phyloP scores from a whole-genome alignment of 2,888 invertebrate species.

The Portevinia maculata region DNA sequence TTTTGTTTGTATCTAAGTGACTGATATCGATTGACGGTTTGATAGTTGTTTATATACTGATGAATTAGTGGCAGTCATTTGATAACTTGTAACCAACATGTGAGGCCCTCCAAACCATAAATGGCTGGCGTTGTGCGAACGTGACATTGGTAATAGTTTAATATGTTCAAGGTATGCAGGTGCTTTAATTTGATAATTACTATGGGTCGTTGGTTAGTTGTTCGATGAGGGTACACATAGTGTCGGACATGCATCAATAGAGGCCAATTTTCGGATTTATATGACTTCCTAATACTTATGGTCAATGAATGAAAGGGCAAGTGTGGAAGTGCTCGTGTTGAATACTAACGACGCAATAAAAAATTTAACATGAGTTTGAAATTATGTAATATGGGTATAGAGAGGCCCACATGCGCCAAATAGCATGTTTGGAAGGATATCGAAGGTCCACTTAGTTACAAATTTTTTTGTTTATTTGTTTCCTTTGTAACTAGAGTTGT shows the following conservation, averaged over 20 bases:
- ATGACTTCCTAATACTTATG: no score
- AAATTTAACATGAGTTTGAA: no score
- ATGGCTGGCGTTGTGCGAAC: neutral
- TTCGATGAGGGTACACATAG: neutral
- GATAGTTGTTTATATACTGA: constrained; percentile 58
- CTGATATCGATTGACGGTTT: constrained; percentile 48
- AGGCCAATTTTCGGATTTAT: neutral
- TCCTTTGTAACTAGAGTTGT: no score
- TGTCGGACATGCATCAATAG: neutral
- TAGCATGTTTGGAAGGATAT: no score
- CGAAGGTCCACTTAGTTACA: no score
- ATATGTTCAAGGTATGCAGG: neutral
- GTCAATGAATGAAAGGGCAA: no score
- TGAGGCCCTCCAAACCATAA: neutral
- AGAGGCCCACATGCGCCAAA: no score
- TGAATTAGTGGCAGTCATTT: neutral
- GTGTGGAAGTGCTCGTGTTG: no score
- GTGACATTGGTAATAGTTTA: neutral
- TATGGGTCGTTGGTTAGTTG: neutral
- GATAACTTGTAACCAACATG: neutral
- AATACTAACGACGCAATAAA: no score
- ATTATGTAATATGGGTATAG: no score
- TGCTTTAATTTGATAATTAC: neutral
- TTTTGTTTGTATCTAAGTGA: constrained; percentile 5
- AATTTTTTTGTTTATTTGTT: no score